Evolutionary conservation across 2,888 invertebrate species (phyloP).

Genomic region (Camponotus fellah): DNA sequence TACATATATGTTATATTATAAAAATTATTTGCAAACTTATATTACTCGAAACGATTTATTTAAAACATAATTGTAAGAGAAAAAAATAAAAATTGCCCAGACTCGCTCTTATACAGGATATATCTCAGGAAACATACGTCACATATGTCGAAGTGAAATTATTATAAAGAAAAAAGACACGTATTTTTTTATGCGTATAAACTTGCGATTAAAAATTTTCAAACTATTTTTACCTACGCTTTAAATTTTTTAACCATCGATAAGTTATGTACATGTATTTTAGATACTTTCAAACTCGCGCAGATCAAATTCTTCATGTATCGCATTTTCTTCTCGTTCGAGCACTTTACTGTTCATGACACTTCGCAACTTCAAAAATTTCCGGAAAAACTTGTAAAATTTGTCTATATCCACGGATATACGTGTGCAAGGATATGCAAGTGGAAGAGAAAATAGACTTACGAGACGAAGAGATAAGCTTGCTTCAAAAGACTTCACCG

Average conservation of each 20-base stretch:
- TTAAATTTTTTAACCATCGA: background rate
- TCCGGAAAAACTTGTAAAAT: conserved; percentile 38
- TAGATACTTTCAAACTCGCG: background rate
- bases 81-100: background rate
- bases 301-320: conserved; percentile 29
- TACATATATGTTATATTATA: background rate
- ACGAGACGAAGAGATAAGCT: conserved; percentile 43
- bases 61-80: conserved; percentile 10
- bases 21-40: conserved; percentile 10
- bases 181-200: background rate
- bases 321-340: conserved; percentile 32
- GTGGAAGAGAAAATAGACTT: conserved; percentile 30
- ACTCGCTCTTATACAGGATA: background rate
- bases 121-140: background rate
- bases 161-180: background rate
- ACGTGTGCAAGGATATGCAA: conserved; percentile 24
- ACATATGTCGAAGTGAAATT: background rate
- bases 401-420: conserved; percentile 10
- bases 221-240: background rate
- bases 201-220: background rate
- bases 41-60: background rate
- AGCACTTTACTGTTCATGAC: conserved; percentile 38
- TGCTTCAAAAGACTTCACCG: conserved; percentile 36
- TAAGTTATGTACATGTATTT: background rate
- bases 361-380: conserved; percentile 43